phyloP scores from a whole-genome alignment of 2,888 invertebrate species.

The Aproaerema taeniolella region DNA sequence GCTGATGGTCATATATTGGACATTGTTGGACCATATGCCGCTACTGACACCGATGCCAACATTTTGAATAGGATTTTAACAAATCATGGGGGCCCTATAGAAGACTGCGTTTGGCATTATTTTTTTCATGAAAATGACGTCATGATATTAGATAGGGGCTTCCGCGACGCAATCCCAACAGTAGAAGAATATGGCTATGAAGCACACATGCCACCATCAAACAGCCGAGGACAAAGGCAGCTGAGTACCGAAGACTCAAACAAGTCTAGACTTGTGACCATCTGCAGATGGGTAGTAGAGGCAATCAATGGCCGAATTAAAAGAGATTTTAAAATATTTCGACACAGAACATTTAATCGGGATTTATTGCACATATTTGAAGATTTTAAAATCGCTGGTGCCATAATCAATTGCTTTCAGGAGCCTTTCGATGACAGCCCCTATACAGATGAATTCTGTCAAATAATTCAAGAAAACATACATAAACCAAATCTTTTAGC shows the following conservation, averaged over 20 bases:
- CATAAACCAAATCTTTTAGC: not conserved
- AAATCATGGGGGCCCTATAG: not conserved
- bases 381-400: constrained; percentile 3
- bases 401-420: not conserved
- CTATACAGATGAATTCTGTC: not conserved
- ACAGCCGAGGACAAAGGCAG: constrained; percentile 1
- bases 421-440: not conserved
- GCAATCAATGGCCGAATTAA: constrained; percentile 5
- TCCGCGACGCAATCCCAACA: constrained; percentile 10
- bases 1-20: too few species aligned
- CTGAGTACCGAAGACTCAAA: constrained; percentile 9
- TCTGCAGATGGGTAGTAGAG: too few species aligned
- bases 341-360: not conserved
- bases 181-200: constrained; percentile 11
- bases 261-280: constrained; percentile 1
- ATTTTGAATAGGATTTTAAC: constrained; percentile 8
- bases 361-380: not conserved
- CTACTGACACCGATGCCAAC: constrained; percentile 16
- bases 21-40: constrained; percentile 16
- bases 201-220: constrained; percentile 15
- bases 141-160: constrained; percentile 18
- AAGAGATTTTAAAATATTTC: constrained; percentile 6
- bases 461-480: not conserved
- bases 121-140: not conserved
- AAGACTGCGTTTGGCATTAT: too few species aligned